A percentile compares a stretch with the other conserved stretches of the same genome.
Conservation (phyloP, 2,888 invertebrate species). For the Osmoderma eremita region DNA sequence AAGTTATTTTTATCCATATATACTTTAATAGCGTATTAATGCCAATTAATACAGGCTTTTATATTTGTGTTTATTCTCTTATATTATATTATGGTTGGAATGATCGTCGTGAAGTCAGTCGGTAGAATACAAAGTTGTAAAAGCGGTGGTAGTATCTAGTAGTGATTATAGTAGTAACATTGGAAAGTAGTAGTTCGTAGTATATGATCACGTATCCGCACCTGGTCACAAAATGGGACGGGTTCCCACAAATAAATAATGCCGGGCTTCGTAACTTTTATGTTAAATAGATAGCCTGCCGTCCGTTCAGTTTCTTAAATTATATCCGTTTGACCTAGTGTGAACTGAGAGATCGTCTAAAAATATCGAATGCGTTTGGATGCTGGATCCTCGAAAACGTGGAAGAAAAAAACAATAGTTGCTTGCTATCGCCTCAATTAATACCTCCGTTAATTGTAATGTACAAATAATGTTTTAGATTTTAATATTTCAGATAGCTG, state of each 20-base stretch:
- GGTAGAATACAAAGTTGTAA: constrained; percentile 15
- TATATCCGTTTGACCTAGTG: constrained; percentile 36
- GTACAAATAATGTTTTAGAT: too few species aligned
- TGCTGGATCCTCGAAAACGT: constrained; percentile 6
- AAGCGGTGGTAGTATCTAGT: constrained; percentile 1
- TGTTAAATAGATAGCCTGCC: constrained; percentile 33
- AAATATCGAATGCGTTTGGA: constrained; percentile 27
- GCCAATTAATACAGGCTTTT: constrained; percentile 13
- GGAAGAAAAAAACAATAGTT: background rate
- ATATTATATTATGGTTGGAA: constrained; percentile 18
- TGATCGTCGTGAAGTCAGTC: background rate
- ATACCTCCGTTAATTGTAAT: too few species aligned
- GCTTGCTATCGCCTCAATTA: too few species aligned
- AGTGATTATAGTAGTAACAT: constrained; percentile 2
- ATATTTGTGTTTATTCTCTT: constrained; percentile 9
- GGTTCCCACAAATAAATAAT: constrained; percentile 36
- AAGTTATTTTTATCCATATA: background rate
- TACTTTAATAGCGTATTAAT: constrained; percentile 20
- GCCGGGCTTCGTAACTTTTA: constrained; percentile 34
- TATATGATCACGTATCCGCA: constrained; percentile 36
- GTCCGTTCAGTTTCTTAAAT: constrained; percentile 34
- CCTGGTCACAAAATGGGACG: constrained; percentile 30
- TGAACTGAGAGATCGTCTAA: constrained; percentile 30
- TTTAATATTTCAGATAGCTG: too few species aligned
- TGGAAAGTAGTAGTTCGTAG: constrained; percentile 6